A percentile compares a stretch with the other conserved stretches of the same genome.
Conservation (phyloP, 2,113 vertebrate genomes). For the Triplophysa tibetana region DNA sequence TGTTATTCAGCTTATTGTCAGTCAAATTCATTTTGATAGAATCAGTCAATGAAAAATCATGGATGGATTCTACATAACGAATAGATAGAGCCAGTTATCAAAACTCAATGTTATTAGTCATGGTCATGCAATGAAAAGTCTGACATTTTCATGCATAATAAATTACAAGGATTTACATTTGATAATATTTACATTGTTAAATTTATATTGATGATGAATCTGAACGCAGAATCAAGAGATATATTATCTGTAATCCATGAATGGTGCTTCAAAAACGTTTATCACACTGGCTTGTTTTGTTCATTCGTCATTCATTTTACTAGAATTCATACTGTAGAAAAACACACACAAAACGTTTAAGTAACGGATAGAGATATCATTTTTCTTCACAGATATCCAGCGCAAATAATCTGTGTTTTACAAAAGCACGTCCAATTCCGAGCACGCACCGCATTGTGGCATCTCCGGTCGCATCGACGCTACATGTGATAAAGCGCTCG, state of each 20-base stretch:
- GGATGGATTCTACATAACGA: slow-evolving; percentile 38
- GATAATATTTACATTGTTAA: slow-evolving; percentile 34
- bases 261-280: slow-evolving; percentile 23
- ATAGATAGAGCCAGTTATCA: slow-evolving; percentile 9
- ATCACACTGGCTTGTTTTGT: slow-evolving; percentile 2
- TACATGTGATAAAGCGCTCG: slow-evolving; percentile 72
- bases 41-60: slow-evolving; percentile 1
- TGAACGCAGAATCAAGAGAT: slow-evolving; percentile 1
- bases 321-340: slow-evolving; percentile 22
- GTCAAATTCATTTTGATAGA: neutral
- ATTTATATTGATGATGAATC: slow-evolving; percentile 40
- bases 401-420: slow-evolving; percentile 40
- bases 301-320: slow-evolving; percentile 33
- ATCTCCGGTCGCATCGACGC: slow-evolving; percentile 59
- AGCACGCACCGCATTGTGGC: slow-evolving; percentile 33
- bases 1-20: too few relatives aligned
- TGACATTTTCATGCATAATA: slow-evolving; percentile 38
- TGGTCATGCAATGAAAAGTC: slow-evolving; percentile 34
- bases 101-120: slow-evolving; percentile 33
- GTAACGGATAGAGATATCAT: slow-evolving; percentile 48
- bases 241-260: slow-evolving; percentile 28
- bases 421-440: slow-evolving; percentile 42
- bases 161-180: slow-evolving; percentile 38
- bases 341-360: slow-evolving; percentile 54
- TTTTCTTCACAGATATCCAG: slow-evolving; percentile 6